phyloP scores from a whole-genome alignment of 2,113 vertebrate genomes.

The Arenaria interpres region DNA sequence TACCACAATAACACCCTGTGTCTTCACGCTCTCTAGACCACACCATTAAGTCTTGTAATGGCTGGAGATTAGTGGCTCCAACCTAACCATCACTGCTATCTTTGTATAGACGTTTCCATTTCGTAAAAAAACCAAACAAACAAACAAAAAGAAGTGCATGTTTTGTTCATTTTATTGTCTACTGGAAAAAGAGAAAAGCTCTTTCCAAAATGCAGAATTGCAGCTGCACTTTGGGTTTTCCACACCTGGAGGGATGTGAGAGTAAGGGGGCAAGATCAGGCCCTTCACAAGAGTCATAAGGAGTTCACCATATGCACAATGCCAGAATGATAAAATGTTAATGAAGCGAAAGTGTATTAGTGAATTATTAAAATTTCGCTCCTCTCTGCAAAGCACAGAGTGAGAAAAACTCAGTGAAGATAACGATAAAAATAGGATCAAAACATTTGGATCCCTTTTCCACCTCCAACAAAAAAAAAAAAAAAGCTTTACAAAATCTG shows the following conservation, averaged over 20 bases:
- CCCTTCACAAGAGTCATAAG: constrained; percentile 37
- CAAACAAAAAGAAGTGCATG: not conserved
- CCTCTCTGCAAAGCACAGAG: constrained; percentile 39
- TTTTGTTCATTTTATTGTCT: constrained; percentile 15
- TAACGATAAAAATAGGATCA: constrained; percentile 57
- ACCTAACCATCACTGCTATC: not conserved
- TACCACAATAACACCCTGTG: not conserved
- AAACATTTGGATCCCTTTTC: constrained; percentile 52
- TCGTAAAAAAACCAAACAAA: not conserved
- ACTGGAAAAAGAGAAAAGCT: constrained; percentile 10
- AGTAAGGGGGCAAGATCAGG: not conserved
- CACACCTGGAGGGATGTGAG: not conserved
- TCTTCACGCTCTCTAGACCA: not conserved
- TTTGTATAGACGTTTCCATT: constrained; percentile 20
- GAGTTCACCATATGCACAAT: constrained; percentile 50
- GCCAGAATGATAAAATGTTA: constrained; percentile 59
- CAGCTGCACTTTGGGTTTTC: not conserved
- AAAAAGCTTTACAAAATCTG: constrained; percentile 42
- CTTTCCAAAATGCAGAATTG: constrained; percentile 2
- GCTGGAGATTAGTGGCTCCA: not conserved
- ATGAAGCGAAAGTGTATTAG: constrained; percentile 71
- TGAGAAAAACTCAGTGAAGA: constrained; percentile 43
- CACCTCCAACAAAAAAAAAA: constrained; percentile 38
- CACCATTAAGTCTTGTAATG: accelerated
- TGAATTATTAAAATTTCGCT: constrained; percentile 63